These are phyloP conservation scores for Nematostella vectensis DNA, from an alignment of 92 coral and sea anemone genomes.

Conservation along the genomic window DNA sequence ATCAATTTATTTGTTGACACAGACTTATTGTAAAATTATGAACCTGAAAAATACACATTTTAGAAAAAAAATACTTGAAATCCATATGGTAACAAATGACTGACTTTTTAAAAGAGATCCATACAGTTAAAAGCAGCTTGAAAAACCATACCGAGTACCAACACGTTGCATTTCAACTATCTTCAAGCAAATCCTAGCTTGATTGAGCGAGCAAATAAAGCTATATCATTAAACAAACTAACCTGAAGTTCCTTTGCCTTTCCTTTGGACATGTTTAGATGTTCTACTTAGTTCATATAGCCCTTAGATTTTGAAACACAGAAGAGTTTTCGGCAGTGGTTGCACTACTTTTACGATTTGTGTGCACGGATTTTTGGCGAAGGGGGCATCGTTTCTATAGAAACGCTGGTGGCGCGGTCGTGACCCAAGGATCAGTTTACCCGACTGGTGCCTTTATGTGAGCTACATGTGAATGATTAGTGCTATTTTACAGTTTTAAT, in stretches of 20 bases:
- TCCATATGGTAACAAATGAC: too few species aligned
- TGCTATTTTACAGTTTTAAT: too few species aligned
- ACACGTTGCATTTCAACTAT: too few species aligned
- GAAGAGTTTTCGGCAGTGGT: too few species aligned
- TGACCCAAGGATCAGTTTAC: too few species aligned
- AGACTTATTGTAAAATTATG: conserved; percentile 4
- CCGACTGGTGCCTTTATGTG: too few species aligned
- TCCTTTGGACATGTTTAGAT: conserved; percentile 51
- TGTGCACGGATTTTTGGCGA: conserved; percentile 9
- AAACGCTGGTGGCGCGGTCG: conserved; percentile 26
- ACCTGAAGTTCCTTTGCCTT: conserved; percentile 86
- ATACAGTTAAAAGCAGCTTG: too few species aligned
- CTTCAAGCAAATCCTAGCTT: too few species aligned
- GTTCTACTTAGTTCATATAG: neutral
- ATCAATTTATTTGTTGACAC: conserved; percentile 4
- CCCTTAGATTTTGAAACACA: conserved; percentile 1
- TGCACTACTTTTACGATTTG: conserved; percentile 7
- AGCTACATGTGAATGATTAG: too few species aligned
- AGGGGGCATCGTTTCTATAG: conserved; percentile 25
- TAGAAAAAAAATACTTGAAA: too few species aligned
- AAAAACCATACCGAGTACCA: too few species aligned
- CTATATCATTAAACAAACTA: conserved; percentile 28
- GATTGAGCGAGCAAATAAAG: neutral
- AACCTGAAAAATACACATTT: neutral
- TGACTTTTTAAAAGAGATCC: too few species aligned